A percentile compares a stretch with the other conserved stretches of the same genome.
These are phyloP conservation scores for Coryphaenoides rupestris DNA, from an alignment of 2,113 vertebrate species.

Conservation along the genomic window DNA sequence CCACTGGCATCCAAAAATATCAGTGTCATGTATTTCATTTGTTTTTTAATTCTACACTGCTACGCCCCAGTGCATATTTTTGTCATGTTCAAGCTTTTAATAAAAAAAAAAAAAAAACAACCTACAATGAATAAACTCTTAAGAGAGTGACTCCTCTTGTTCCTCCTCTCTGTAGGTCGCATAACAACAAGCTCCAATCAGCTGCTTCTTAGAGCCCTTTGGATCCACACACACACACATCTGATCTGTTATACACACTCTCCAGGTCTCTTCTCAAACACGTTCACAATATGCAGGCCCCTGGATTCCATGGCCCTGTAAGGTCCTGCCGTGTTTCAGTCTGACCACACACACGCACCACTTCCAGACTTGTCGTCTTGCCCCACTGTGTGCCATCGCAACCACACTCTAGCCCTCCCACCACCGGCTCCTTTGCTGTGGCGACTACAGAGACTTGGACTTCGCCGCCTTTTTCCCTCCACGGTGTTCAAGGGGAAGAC, in stretches of 20 bases:
- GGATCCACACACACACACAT: too few species aligned
- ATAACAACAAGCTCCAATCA: slow-evolving; percentile 98
- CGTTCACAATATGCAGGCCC: too few species aligned
- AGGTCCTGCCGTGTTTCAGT: background rate
- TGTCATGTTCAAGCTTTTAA: slow-evolving; percentile 74
- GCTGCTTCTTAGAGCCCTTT: slow-evolving; percentile 86
- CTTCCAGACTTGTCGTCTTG: too few species aligned
- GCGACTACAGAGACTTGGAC: too few species aligned
- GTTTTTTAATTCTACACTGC: slow-evolving; percentile 48
- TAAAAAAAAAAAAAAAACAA: slow-evolving; percentile 55
- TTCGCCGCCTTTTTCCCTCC: too few species aligned
- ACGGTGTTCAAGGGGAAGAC: too few species aligned
- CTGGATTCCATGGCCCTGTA: too few species aligned
- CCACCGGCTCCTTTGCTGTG: too few species aligned
- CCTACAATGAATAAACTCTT: slow-evolving; percentile 68
- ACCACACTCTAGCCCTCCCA: too few species aligned
- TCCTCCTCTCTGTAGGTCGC: slow-evolving; percentile 87
- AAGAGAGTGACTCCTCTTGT: slow-evolving; percentile 58
- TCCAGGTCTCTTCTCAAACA: too few species aligned
- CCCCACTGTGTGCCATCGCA: too few species aligned
- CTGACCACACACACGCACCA: slow-evolving; percentile 10
- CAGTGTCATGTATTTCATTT: slow-evolving; percentile 35
- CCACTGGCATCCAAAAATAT: too few species aligned
- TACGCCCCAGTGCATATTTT: slow-evolving; percentile 57
- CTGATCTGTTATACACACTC: slow-evolving; percentile 7